Evolutionary conservation across 2,797 vertebrate species (phyloP).

Genomic region (Sebastolobus altivelis): DNA sequence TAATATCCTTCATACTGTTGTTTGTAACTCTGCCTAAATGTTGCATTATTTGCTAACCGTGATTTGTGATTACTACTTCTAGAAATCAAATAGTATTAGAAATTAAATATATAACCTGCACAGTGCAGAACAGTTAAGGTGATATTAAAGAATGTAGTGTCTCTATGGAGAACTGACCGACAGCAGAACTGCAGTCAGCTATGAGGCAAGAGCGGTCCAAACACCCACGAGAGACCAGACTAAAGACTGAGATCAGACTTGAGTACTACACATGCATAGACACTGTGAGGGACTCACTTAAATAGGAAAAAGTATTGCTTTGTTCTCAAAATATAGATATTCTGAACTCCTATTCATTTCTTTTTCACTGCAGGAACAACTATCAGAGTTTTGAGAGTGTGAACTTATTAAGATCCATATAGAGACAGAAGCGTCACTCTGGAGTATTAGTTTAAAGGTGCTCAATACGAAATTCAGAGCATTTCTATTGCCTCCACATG

Average conservation of each 20-base stretch:
- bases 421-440: background rate
- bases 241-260: background rate
- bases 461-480: no score
- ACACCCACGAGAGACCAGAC: no score
- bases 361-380: background rate
- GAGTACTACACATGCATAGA: background rate
- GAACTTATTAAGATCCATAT: background rate
- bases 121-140: background rate
- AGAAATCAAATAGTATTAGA: background rate
- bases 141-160: no score
- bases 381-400: background rate
- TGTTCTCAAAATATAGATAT: constrained; percentile 1
- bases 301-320: background rate
- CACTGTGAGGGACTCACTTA: background rate
- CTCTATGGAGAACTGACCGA: no score
- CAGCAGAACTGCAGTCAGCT: no score
- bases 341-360: background rate
- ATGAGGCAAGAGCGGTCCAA: no score
- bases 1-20: background rate
- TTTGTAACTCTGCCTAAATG: background rate
- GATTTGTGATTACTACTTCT: background rate
- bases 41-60: background rate
- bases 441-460: background rate
- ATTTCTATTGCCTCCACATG: no score
- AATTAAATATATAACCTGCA: background rate